Evolutionary conservation across 1,140 invertebrate species (phyloP), one percentile per base, ranked within the genome.

Genomic region (Cydia fagiglandana): DNA sequence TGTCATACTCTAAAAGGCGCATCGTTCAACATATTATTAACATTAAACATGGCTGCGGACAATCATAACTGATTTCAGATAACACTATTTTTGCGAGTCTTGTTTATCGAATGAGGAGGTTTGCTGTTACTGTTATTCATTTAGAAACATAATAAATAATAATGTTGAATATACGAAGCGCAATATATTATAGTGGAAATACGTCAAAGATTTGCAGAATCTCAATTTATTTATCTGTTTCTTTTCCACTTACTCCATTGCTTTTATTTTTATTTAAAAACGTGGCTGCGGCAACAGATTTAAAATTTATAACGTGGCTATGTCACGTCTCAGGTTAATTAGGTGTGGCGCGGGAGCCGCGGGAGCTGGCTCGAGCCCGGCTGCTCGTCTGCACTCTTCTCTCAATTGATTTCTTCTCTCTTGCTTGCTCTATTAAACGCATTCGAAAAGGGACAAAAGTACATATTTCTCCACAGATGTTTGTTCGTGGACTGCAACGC

Each of bases 321-420:
- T 84, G 84, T 89, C 86, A 88, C 86, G 85, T 89, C 84, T 76
- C 78, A 74, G 83, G 83, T 88, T 90, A 90, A 90, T 90, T 90
- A 88, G 87, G 87, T 81, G 86, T 84, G 82, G 84, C 79, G 79
- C 81, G 79, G 81, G 82, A 78, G 81, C 77, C 78, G 78, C 77
- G 50, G 78, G 64, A 68, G 83, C 45, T 95, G 93, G 1, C 96
- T 70, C 66, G 30, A 7, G n/a, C 66, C 66, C 30, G 30, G n/a
- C 15, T 10, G 17, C 30, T n/a, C 30, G 64, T 38, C 30, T 70
- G 15, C 15, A 12, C 66, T 17, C 9, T 24, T 17, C 30, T 12
- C 66, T n/a, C 66, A 38, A 12, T 41, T n/a, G 7, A n/a, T 38
- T 70, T 17, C 20, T n/a, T 17, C 66, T 41, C 7, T 38, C 66